Percentiles rank a stretch among this genome's conserved stretches.
Conservation (phyloP, 2,113 vertebrate genomes). For the Lynx canadensis region DNA sequence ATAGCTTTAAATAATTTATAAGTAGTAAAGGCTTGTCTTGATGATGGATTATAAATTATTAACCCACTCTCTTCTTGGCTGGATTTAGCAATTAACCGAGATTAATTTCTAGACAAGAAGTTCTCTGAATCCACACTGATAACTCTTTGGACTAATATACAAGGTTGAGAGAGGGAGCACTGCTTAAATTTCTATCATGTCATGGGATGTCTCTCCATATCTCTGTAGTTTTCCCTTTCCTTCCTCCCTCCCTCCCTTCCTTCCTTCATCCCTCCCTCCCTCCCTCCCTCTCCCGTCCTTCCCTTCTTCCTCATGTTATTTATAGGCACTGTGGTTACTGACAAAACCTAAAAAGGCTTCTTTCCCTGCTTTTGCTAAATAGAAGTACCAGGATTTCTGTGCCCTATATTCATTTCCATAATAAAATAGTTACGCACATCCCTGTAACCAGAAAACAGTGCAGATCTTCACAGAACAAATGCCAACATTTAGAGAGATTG, state of each 20-base stretch:
- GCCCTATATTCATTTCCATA: neutral
- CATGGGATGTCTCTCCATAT: neutral
- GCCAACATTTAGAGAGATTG: neutral
- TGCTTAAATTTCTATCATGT: neutral
- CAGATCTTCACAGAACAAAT: neutral
- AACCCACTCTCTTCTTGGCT: neutral
- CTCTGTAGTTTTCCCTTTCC: neutral
- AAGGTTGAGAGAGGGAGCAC: neutral
- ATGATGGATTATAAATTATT: constrained; percentile 53
- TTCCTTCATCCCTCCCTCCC: too few relatives aligned
- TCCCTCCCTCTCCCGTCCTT: neutral
- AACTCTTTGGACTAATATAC: neutral
- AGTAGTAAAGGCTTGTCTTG: neutral
- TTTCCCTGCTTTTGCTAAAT: neutral
- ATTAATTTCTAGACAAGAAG: neutral
- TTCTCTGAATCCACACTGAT: neutral
- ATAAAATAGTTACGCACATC: neutral
- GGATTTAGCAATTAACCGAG: neutral
- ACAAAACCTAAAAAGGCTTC: neutral
- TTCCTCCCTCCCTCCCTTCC: too few relatives aligned
- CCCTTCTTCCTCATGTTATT: neutral
- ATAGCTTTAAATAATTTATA: constrained; percentile 51
- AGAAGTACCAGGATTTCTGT: neutral
- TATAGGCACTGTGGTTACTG: neutral
- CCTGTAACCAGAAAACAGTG: neutral